These are phyloP conservation scores for Tipula helvola DNA, from an alignment of 2,888 invertebrate species.

Conservation along the genomic window DNA sequence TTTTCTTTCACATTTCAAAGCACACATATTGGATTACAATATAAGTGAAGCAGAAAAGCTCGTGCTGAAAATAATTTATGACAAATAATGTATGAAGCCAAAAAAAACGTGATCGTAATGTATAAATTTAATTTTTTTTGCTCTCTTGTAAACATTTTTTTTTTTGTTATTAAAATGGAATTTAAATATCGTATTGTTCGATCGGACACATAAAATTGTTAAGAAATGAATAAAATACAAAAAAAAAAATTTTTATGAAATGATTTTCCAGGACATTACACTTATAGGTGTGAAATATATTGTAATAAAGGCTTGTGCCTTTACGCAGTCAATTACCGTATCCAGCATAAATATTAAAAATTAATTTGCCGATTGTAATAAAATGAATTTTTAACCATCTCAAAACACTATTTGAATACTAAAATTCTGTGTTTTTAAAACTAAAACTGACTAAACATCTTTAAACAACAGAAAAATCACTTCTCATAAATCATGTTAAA, in stretches of 20 bases:
- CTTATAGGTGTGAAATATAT: neutral
- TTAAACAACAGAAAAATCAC: neutral
- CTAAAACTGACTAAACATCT: no score
- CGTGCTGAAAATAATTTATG: conserved; percentile 4
- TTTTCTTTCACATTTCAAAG: neutral
- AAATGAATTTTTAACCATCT: no score
- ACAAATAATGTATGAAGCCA: neutral
- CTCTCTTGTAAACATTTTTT: no score
- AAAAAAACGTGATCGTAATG: neutral
- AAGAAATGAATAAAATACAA: neutral
- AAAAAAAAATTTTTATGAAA: neutral
- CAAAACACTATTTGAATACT: no score
- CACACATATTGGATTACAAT: neutral
- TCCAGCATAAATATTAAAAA: no score
- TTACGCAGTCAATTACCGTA: no score
- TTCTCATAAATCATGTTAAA: neutral
- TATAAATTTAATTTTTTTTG: neutral
- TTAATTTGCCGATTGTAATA: no score
- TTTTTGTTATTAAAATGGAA: neutral
- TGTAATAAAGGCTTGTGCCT: neutral
- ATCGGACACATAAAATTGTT: neutral
- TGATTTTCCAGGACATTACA: neutral
- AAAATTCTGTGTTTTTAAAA: no score
- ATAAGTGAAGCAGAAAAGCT: neutral
- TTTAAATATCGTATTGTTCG: neutral